Evolutionary conservation across 2,797 vertebrate species (phyloP).

Genomic region (Eurystomus glaucurus): DNA sequence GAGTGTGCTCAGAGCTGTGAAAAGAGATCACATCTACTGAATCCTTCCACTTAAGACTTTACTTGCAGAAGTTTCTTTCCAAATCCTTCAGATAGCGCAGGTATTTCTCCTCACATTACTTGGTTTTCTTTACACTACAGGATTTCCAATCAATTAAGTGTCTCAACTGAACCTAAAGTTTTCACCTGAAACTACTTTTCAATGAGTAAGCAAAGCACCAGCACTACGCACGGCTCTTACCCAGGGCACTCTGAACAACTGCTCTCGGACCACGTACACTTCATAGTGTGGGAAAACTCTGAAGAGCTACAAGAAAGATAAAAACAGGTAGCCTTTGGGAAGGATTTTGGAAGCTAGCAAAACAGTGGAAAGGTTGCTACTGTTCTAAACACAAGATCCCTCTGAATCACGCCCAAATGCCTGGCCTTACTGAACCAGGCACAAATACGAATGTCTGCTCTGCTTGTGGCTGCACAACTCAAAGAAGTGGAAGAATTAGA

Average conservation of each 20-base stretch:
- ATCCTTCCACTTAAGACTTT: background rate
- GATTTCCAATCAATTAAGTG: background rate
- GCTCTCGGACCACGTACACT: rapidly evolving
- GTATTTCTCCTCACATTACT: background rate
- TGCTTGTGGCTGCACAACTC: background rate
- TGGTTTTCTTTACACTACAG: background rate
- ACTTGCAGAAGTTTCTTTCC: background rate
- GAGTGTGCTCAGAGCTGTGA: background rate
- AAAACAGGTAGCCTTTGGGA: background rate
- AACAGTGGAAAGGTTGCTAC: background rate
- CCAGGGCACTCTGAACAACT: background rate
- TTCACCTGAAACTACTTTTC: background rate
- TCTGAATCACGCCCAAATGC: background rate
- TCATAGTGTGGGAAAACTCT: rapidly evolving
- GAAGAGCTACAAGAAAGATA: background rate
- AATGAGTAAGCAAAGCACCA: background rate
- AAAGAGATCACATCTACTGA: background rate
- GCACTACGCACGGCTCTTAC: background rate
- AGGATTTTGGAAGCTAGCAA: background rate
- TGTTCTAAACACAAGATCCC: background rate
- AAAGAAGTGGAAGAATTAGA: background rate
- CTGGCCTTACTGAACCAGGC: background rate
- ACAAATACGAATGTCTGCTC: background rate
- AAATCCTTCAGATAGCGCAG: background rate
- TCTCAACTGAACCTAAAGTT: background rate